Percentiles rank a stretch among this genome's conserved stretches.
Evolutionary conservation across 1,140 invertebrate species (phyloP).

Genomic region (Drosophila erecta): DNA sequence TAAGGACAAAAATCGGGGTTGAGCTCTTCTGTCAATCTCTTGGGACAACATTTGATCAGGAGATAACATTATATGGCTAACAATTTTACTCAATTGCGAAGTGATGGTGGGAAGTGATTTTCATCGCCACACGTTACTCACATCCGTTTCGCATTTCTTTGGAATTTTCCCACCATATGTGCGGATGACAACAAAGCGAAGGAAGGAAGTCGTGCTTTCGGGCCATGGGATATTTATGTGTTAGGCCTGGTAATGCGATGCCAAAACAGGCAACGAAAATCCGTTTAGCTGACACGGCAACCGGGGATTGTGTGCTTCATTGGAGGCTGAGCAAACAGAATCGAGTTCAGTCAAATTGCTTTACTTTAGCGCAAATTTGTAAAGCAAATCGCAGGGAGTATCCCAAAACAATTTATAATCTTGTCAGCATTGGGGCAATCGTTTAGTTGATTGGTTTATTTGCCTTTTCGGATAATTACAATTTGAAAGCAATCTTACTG

Average conservation of each 20-base stretch:
- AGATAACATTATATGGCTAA: conserved; percentile 63
- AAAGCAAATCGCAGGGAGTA: conserved; percentile 5
- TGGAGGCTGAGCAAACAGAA: conserved; percentile 34
- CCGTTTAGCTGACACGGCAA: conserved; percentile 35
- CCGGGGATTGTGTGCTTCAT: conserved; percentile 22
- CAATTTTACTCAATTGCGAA: conserved; percentile 64
- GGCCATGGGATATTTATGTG: conserved; percentile 19
- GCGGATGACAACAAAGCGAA: conserved; percentile 21
- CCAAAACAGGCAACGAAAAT: conserved; percentile 35
- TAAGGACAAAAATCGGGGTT: conserved; percentile 14
- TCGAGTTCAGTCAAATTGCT: conserved; percentile 37
- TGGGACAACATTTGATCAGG: neutral
- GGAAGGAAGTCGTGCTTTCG: conserved; percentile 10
- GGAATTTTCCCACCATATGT: conserved; percentile 3
- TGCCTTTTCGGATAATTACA: conserved; percentile 1
- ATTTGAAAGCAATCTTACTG: neutral
- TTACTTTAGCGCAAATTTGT: conserved; percentile 36
- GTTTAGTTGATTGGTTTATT: conserved; percentile 13
- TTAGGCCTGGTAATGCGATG: conserved; percentile 35
- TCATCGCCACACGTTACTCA: conserved; percentile 42
- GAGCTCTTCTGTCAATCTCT: neutral
- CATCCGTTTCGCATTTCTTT: conserved; percentile 67
- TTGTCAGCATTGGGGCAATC: conserved; percentile 9
- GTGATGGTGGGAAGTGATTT: conserved; percentile 48
- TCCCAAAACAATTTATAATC: conserved; percentile 6